phyloP scores from a whole-genome alignment of 2,113 vertebrate species.

The Ptilonorhynchus violaceus region DNA sequence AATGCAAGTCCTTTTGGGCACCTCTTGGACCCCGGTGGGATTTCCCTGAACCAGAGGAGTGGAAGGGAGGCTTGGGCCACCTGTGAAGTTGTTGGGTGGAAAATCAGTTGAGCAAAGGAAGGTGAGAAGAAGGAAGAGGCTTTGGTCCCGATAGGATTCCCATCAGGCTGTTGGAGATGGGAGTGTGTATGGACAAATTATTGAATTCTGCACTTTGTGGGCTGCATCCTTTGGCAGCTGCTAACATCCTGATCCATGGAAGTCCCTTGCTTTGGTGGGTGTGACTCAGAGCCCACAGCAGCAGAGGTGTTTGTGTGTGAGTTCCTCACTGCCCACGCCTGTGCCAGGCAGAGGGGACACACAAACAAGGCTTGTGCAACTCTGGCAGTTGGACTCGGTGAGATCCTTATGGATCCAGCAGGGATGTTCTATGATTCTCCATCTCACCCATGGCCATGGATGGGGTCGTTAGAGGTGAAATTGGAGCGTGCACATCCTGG shows the following conservation, averaged over 20 bases:
- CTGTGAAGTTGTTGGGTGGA: background rate
- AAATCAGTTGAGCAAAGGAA: background rate
- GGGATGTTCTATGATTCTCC: background rate
- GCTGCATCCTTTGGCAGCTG: background rate
- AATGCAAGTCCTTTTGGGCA: background rate
- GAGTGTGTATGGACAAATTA: accelerated
- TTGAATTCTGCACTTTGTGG: background rate
- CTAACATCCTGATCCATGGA: accelerated
- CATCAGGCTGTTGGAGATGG: background rate
- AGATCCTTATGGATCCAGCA: background rate
- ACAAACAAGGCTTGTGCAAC: background rate
- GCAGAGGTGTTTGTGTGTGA: background rate
- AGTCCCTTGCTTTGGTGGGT: background rate
- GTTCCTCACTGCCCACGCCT: background rate
- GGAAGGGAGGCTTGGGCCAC: background rate
- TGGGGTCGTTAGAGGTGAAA: background rate
- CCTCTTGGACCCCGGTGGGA: accelerated
- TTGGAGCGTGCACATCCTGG: accelerated
- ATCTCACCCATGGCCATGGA: background rate
- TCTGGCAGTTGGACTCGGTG: background rate
- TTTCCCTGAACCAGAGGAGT: background rate
- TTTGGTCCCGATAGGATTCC: background rate
- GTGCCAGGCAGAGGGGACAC: background rate
- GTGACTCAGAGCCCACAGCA: background rate
- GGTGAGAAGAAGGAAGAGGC: background rate